A percentile compares a stretch with the other conserved stretches of the same genome.
Evolutionary conservation across 2,797 vertebrate genomes (phyloP).

Genomic region (Selene dorsalis): DNA sequence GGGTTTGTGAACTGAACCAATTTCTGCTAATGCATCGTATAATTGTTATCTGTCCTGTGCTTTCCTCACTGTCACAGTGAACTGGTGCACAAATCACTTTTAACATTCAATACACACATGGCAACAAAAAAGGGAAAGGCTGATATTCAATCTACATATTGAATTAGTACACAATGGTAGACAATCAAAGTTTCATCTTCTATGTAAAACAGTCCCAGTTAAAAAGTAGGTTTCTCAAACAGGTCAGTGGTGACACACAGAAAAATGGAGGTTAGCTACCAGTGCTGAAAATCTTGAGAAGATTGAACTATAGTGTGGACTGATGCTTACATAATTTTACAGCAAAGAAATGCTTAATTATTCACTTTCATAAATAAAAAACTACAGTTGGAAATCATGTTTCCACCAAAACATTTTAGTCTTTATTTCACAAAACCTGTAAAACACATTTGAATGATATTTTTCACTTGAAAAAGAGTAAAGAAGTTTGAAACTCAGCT

Average conservation of each 20-base stretch:
- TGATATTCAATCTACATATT: background rate
- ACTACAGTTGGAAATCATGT: background rate
- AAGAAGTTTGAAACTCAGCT: too few relatives aligned
- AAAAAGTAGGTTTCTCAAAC: background rate
- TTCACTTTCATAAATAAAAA: background rate
- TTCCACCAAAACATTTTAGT: too few relatives aligned
- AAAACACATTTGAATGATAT: too few relatives aligned
- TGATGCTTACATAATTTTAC: background rate
- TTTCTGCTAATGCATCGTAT: background rate
- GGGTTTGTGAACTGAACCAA: constrained; percentile 16
- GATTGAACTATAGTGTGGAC: too few relatives aligned
- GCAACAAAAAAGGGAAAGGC: background rate
- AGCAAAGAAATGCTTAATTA: background rate
- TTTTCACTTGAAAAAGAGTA: too few relatives aligned
- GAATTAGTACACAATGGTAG: background rate
- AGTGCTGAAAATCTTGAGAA: background rate
- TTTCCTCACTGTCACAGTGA: constrained; percentile 2
- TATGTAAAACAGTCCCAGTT: background rate
- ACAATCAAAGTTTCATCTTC: background rate
- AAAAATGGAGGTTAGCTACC: background rate
- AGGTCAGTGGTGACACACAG: background rate
- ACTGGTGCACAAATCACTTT: background rate
- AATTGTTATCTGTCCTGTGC: constrained; percentile 1
- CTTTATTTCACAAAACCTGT: too few relatives aligned
- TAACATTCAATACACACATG: background rate